Evolutionary conservation across 64 coral and sea anemone genomes (phyloP).

Genomic region (Dendronephthya gigantea): DNA sequence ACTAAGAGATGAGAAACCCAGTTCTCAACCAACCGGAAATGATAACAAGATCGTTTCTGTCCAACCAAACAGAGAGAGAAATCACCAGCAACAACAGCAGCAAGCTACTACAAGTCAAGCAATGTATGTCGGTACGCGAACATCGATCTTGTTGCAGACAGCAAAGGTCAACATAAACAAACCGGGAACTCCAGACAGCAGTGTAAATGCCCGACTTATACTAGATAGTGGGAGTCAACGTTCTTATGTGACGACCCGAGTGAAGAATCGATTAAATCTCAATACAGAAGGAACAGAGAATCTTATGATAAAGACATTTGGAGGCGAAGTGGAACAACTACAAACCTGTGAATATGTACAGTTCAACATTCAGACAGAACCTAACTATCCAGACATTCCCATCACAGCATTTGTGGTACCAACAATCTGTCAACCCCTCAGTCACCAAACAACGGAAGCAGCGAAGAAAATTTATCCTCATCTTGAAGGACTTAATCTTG

Average conservation of each 20-base stretch:
- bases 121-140: slow-evolving; percentile 8
- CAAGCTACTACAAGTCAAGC: neutral
- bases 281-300: neutral
- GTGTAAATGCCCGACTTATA: slow-evolving; percentile 32
- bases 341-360: neutral
- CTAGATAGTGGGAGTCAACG: slow-evolving; percentile 37
- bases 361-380: neutral
- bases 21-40: neutral
- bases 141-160: slow-evolving; percentile 45
- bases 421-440: slow-evolving; percentile 25
- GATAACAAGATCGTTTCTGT: neutral
- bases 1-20: neutral
- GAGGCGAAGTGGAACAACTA: neutral
- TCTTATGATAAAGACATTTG: slow-evolving; percentile 34
- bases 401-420: slow-evolving; percentile 27
- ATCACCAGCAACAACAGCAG: neutral
- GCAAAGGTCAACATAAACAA: slow-evolving; percentile 31
- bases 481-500: neutral
- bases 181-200: neutral
- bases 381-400: neutral
- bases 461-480: slow-evolving; percentile 6
- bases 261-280: slow-evolving; percentile 20
- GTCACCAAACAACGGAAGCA: neutral
- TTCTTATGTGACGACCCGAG: slow-evolving; percentile 22
- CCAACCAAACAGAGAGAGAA: neutral